Evolutionary conservation across 2,888 invertebrate genomes (phyloP).

Genomic region (Sinhomidia bicolor): DNA sequence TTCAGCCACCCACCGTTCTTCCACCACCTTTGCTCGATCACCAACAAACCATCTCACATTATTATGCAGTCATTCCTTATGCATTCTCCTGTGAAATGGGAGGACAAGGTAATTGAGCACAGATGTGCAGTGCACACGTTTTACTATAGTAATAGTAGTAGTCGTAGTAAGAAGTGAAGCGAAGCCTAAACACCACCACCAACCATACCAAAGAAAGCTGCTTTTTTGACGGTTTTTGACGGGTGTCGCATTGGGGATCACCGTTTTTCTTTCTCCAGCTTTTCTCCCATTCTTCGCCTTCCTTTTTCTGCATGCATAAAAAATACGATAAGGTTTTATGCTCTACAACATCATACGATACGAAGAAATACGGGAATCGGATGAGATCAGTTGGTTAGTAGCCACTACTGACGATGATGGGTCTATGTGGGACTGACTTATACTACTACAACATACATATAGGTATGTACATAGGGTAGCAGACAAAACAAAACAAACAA

Average conservation of each 20-base stretch:
- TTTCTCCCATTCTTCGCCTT: background rate
- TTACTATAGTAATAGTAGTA: background rate
- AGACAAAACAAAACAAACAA: background rate
- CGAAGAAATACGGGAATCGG: too few relatives aligned
- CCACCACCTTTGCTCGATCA: background rate
- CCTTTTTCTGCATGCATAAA: conserved; percentile 19
- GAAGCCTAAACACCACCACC: background rate
- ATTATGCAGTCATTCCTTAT: conserved; percentile 29
- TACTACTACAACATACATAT: too few relatives aligned
- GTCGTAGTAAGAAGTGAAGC: background rate
- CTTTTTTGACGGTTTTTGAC: conserved; percentile 36
- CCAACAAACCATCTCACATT: background rate
- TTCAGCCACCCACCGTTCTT: background rate
- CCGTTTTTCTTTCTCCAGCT: background rate
- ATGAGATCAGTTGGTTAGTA: background rate
- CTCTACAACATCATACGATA: too few relatives aligned
- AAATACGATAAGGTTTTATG: background rate
- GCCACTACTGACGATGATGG: too few relatives aligned
- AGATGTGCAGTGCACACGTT: conserved; percentile 28
- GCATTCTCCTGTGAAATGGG: conserved; percentile 38
- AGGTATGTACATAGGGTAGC: too few relatives aligned
- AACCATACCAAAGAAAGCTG: too few relatives aligned
- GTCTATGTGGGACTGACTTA: too few relatives aligned
- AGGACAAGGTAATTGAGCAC: conserved; percentile 48
- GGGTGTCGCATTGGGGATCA: conserved; percentile 61